Base-by-base conservation (phyloP, 2,113 vertebrate genomes). In the Archocentrus centrarchus region DNA sequence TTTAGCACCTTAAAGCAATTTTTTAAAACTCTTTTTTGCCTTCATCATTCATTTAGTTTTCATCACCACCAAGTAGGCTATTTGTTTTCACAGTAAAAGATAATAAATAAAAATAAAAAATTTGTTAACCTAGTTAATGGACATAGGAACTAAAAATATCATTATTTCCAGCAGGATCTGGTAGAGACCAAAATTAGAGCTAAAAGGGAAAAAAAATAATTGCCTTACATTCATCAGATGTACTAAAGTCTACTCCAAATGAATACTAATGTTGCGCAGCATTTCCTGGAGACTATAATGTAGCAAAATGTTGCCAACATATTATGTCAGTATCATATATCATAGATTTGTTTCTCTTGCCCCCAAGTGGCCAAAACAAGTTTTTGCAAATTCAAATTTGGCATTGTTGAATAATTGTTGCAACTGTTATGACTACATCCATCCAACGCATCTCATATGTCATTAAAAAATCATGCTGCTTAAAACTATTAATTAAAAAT, bases 141-240 rank as follows among this genome's bases (percentile, higher is more conserved):
- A 73, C 44, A 73, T 53, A 30, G 9, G 1, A 70, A 70, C 24
- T 55, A 35, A 55, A 73, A 55, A 73, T 20, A 11, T 73, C 20
- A 32, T n/a, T 73, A 27, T 73, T 73, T 73, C 68, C 47, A 53
- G 18, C 47, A 55, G 47, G 47, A 55, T 47, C 2, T 73, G 68
- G 68, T 73, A 55, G 68, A n/a, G 47, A 55, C 68, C 68, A 55
- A 73, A 73, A 47, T 53, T 18, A 35, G 68, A n/a, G 68, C 24
- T 73, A 73, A 73, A 73, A 73, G 53, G 18, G 53, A 9, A 73
- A 73, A 3, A 35, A 7, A 73, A 73, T 73, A 73, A 18, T n/a
- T 73, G 66, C 32, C 24, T 7, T 53, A 53, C 6, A 32, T 20
- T 32, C 27, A 73, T 10, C 27, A 53, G 17, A 20, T 73, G 50